Conservation (phyloP, 2,113 vertebrate genomes). For the Syngnathus floridae region DNA sequence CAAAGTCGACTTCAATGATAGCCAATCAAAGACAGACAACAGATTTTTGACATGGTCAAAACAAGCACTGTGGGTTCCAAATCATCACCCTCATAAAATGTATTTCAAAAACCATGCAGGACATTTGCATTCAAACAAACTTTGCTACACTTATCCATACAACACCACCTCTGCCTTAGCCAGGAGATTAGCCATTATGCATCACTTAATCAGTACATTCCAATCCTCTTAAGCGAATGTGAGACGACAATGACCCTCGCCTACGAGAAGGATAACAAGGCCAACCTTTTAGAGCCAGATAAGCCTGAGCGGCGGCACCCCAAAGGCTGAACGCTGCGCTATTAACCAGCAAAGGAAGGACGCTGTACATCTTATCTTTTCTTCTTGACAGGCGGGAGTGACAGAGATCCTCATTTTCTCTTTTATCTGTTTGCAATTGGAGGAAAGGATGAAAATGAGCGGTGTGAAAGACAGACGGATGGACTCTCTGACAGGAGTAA, state of each 20-base stretch:
- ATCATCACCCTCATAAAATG: too few species aligned
- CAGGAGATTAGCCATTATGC: slow-evolving; percentile 37
- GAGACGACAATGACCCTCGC: slow-evolving; percentile 4
- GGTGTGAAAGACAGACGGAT: slow-evolving; percentile 8
- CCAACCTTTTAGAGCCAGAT: not conserved
- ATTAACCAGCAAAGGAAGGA: slow-evolving; percentile 27
- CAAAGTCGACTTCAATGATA: too few species aligned
- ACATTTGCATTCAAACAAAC: not conserved
- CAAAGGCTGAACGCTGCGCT: slow-evolving; percentile 19
- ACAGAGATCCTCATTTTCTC: slow-evolving; percentile 36
- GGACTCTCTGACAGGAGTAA: slow-evolving; percentile 11
- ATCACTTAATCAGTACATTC: slow-evolving; percentile 19
- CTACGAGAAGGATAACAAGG: slow-evolving; percentile 8
- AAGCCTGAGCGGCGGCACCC: not conserved
- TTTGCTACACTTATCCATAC: not conserved
- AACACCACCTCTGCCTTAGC: slow-evolving; percentile 10
- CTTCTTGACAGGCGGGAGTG: slow-evolving; percentile 39
- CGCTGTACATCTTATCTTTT: slow-evolving; percentile 41
- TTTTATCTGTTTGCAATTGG: slow-evolving; percentile 10
- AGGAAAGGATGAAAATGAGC: slow-evolving; percentile 9
- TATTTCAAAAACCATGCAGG: too few species aligned
- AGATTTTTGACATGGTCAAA: too few species aligned
- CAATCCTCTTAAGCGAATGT: slow-evolving; percentile 39
- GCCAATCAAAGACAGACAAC: too few species aligned
- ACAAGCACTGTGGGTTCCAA: too few species aligned